These are phyloP conservation scores for Colostygia pectinataria DNA, from an alignment of 2,888 invertebrate species.

Conservation along the genomic window DNA sequence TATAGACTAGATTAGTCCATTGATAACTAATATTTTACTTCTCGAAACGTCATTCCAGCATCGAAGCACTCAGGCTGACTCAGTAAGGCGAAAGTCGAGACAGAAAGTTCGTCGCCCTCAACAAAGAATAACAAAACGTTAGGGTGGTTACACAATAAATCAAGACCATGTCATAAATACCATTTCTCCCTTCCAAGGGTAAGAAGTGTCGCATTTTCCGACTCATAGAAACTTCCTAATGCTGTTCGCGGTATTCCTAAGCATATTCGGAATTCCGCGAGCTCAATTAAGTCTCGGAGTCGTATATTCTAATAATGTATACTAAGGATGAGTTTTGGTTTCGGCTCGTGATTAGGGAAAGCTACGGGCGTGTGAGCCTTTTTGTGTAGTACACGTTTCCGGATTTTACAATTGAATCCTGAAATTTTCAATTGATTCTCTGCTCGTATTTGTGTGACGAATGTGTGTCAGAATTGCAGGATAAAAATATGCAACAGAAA, in stretches of 20 bases:
- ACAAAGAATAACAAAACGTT: conserved; percentile 55
- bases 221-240: conserved; percentile 47
- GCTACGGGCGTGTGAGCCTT: conserved; percentile 28
- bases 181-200: conserved; percentile 46
- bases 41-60: too few relatives aligned
- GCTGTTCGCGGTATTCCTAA: conserved; percentile 36
- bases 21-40: too few relatives aligned
- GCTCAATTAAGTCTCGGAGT: conserved; percentile 41
- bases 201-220: conserved; percentile 60
- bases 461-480: too few relatives aligned
- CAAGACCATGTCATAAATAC: conserved; percentile 57
- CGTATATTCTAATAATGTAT: conserved; percentile 41
- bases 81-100: conserved; percentile 23
- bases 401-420: background rate
- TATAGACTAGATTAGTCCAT: too few relatives aligned
- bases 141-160: conserved; percentile 51
- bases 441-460: too few relatives aligned
- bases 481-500: too few relatives aligned
- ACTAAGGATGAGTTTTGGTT: conserved; percentile 31
- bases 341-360: conserved; percentile 28
- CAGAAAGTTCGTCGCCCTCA: conserved; percentile 44
- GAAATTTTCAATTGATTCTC: background rate
- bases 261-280: conserved; percentile 34
- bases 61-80: conserved; percentile 34
- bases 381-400: conserved; percentile 14